Evolutionary conservation across 2,888 invertebrate species (phyloP), one percentile per base, ranked within the genome.

Genomic region (Ischnus inquisitorius): DNA sequence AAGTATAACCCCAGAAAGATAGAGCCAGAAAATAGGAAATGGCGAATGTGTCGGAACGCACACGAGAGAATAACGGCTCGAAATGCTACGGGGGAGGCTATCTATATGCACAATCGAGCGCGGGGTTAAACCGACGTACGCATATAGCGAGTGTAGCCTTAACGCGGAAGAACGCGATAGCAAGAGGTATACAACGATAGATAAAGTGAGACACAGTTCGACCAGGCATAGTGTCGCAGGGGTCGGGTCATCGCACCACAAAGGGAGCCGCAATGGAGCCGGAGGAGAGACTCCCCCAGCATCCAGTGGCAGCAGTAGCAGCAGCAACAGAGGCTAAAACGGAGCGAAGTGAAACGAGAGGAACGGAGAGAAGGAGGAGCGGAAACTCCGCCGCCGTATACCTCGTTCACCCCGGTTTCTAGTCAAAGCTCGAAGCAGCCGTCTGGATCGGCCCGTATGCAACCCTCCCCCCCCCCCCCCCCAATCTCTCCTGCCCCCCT

Each of bases 171-270:
- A 28, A 60, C 25, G 14, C 60, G 60, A 28, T 12, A 60, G 60
- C 22, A 28, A 28, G 25, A 28, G 60, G 25, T 28, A 14, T n/a
- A 25, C 60, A 60, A 28, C 28, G 77, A 60, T 2, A 48, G 34
- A 60, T 25, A 28, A 28, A 57, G 76, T 34, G 16, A 65, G 48
- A 46, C 28, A 28, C 22, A 48, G 22, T n/a, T 39, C 51, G 14
- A 60, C 16, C 39, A 64, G 51, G 28, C 51, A 41, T 8, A 16
- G 34, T 34, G 25, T 34, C n/a, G 78, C 74, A 48, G 65, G 54
- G 77, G 79, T 82, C 82, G 77, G 74, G 79, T 82, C 82, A 77
- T 74, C 76, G 79, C 65, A 82, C 82, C 72, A 78, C 84, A 84
- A 84, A 86, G 78, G 82, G 64, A 78, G 43, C 65, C 51, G 51